These are phyloP conservation scores for Ceyx margarethae DNA, from an alignment of 2,113 vertebrate genomes.

Conservation along the genomic window DNA sequence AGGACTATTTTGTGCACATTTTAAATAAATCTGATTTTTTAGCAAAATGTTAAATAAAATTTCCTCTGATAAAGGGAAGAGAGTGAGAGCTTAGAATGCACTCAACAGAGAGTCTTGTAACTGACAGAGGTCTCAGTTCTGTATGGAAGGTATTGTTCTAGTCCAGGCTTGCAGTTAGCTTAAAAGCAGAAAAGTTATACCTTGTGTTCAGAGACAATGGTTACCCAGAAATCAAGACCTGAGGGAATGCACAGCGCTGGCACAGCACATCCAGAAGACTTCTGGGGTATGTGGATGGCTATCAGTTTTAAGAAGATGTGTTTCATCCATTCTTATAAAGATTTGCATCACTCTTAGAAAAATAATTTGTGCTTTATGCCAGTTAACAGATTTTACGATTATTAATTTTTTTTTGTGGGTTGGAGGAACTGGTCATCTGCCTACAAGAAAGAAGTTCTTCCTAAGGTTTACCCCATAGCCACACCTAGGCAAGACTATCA, in stretches of 20 bases:
- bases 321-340: not conserved
- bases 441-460: not conserved
- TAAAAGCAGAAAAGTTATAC: not conserved
- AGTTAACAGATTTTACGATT: not conserved
- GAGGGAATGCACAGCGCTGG: not conserved
- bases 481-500: not conserved
- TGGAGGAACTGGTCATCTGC: rapidly evolving
- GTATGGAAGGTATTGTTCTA: not conserved
- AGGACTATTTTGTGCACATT: not conserved
- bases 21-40: not conserved
- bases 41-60: not conserved
- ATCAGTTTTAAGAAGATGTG: not conserved
- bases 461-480: not conserved
- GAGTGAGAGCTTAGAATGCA: not conserved
- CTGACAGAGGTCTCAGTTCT: not conserved
- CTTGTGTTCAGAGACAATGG: not conserved
- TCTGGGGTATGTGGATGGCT: not conserved
- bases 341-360: not conserved
- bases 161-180: not conserved
- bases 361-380: not conserved
- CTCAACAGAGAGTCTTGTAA: not conserved
- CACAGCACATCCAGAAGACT: not conserved
- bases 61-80: not conserved
- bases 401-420: not conserved
- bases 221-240: not conserved